phyloP scores from a whole-genome alignment of 2,888 invertebrate genomes.

The Agrotis segetum region DNA sequence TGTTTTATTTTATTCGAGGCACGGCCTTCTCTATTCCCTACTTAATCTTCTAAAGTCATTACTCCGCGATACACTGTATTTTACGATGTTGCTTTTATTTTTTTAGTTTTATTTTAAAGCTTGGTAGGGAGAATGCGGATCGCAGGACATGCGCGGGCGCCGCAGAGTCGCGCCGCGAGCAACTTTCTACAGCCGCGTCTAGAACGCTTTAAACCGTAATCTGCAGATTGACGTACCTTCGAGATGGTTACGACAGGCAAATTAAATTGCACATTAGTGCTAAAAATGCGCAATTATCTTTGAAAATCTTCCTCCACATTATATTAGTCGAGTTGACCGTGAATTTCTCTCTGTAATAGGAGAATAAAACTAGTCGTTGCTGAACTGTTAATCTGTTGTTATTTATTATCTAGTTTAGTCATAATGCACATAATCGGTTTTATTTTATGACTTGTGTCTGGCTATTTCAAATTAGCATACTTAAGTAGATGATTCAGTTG shows the following conservation, averaged over 20 bases:
- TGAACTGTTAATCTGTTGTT: constrained; percentile 18
- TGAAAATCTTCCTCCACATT: constrained; percentile 66
- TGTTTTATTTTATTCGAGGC: constrained; percentile 58
- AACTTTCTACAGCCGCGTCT: constrained; percentile 90
- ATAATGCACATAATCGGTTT: constrained; percentile 22
- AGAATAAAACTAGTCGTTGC: constrained; percentile 36
- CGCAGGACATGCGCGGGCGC: constrained; percentile 89
- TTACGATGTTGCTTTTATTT: constrained; percentile 81
- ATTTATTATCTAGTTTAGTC: constrained; percentile 37
- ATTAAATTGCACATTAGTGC: constrained; percentile 85
- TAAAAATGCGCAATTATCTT: constrained; percentile 78
- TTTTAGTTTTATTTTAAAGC: constrained; percentile 85
- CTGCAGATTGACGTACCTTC: constrained; percentile 89
- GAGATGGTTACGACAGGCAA: constrained; percentile 87
- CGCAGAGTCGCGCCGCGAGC: constrained; percentile 89
- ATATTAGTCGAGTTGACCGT: constrained; percentile 62
- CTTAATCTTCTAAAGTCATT: constrained; percentile 76
- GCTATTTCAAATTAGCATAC: constrained; percentile 20
- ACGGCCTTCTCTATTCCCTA: constrained; percentile 79
- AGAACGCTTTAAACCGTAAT: constrained; percentile 90
- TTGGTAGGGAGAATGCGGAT: constrained; percentile 87
- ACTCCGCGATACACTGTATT: constrained; percentile 81
- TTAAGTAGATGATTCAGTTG: constrained; percentile 8
- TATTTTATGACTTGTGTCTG: constrained; percentile 29
- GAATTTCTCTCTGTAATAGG: constrained; percentile 58